Evolutionary conservation across 1,140 invertebrate species (phyloP).

Genomic region (Drosophila suzukii): DNA sequence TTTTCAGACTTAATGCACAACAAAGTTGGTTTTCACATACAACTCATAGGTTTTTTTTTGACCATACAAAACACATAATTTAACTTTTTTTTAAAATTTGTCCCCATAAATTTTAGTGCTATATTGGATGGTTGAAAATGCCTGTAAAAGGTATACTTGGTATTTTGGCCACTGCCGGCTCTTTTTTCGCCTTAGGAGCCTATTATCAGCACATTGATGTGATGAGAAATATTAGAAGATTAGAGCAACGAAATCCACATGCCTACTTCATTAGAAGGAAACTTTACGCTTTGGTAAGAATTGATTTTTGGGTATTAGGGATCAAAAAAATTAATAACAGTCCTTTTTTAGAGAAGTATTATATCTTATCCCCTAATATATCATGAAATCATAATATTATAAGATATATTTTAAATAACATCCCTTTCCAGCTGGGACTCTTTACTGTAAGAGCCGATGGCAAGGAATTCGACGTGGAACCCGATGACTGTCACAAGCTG

Average conservation of each 20-base stretch:
- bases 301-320: background rate
- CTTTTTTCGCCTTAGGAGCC: constrained; percentile 68
- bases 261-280: constrained; percentile 68
- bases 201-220: constrained; percentile 72
- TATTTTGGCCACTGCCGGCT: constrained; percentile 62
- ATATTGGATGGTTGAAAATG: constrained; percentile 29
- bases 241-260: constrained; percentile 64
- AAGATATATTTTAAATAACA: background rate
- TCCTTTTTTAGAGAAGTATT: too few species aligned
- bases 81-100: background rate
- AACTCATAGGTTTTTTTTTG: constrained; percentile 4
- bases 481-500: constrained; percentile 36
- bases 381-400: background rate
- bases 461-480: background rate
- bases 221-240: constrained; percentile 50
- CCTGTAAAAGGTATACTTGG: constrained; percentile 38
- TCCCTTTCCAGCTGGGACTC: constrained; percentile 37
- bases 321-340: too few species aligned
- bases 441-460: constrained; percentile 21
- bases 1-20: background rate
- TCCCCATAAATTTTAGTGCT: background rate
- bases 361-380: background rate
- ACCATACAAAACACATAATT: background rate
- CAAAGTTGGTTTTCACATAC: constrained; percentile 10
- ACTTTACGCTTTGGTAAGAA: constrained; percentile 56